Percentiles rank a stretch among this genome's conserved stretches.
Conservation (phyloP, 1,140 invertebrate species). For the Sminthurinus signatus region DNA sequence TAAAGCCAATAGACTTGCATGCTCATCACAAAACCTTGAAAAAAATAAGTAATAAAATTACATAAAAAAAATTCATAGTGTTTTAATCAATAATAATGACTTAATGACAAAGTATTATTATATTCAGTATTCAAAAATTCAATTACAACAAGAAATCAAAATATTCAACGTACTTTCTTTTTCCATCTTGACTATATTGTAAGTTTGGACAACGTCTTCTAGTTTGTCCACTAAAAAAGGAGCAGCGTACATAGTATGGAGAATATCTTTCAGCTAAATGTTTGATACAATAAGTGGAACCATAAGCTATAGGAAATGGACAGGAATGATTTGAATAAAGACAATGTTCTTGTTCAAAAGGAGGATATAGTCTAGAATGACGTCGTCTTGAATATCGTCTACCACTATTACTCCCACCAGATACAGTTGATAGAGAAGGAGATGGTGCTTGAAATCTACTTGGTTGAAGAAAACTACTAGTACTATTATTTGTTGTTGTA, state of each 20-base stretch:
- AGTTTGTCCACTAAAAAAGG: neutral
- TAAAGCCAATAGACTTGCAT: constrained; percentile 8
- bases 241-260: constrained; percentile 7
- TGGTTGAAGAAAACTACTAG: neutral
- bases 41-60: too few species aligned
- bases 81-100: too few species aligned
- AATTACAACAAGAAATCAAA: neutral
- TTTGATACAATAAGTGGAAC: constrained; percentile 9
- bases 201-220: constrained; percentile 4
- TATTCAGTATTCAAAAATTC: too few species aligned
- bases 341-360: neutral
- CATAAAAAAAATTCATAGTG: neutral
- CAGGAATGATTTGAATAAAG: constrained; percentile 6
- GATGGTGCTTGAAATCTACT: neutral
- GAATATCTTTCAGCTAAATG: constrained; percentile 6
- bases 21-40: constrained; percentile 9
- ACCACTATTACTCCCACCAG: neutral
- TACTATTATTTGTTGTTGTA: neutral
- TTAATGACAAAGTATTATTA: too few species aligned
- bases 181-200: constrained; percentile 8
- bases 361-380: constrained; percentile 1
- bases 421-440: neutral
- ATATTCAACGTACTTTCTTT: constrained; percentile 4
- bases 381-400: neutral
- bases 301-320: neutral